Conservation (phyloP, 2,888 invertebrate genomes). For the Xylota segnis region DNA sequence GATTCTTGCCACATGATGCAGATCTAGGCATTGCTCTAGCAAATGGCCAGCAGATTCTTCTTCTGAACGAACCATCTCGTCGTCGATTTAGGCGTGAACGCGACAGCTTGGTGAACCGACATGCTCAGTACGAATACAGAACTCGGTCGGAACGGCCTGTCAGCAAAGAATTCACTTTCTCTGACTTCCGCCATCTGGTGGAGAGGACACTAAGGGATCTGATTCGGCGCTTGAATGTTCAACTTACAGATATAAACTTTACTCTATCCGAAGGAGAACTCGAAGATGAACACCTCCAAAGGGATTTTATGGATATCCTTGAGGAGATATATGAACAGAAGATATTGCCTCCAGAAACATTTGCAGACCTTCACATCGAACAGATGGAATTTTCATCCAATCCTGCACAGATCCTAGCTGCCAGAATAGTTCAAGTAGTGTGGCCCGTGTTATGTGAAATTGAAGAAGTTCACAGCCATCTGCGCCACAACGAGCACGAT, state of each 20-base stretch:
- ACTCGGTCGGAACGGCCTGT: neutral
- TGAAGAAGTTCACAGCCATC: conserved; percentile 77
- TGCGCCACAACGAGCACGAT: conserved; percentile 70
- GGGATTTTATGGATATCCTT: conserved; percentile 79
- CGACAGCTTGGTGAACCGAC: conserved; percentile 31
- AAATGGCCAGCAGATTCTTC: conserved; percentile 81
- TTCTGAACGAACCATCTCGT: conserved; percentile 55
- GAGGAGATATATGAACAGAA: conserved; percentile 78
- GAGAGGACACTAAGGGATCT: conserved; percentile 79
- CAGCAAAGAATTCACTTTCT: conserved; percentile 65
- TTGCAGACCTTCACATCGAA: conserved; percentile 76
- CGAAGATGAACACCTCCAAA: conserved; percentile 80
- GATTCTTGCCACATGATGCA: conserved; percentile 77
- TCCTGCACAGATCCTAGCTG: conserved; percentile 80
- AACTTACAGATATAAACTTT: conserved; percentile 81
- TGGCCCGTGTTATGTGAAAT: conserved; percentile 81
- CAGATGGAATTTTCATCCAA: conserved; percentile 78
- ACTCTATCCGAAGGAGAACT: conserved; percentile 82
- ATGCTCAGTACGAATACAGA: neutral
- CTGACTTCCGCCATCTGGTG: conserved; percentile 77
- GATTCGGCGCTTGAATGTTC: conserved; percentile 79
- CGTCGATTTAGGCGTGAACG: conserved; percentile 29
- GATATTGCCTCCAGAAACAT: conserved; percentile 69
- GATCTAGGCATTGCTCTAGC: conserved; percentile 81
- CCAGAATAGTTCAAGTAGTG: conserved; percentile 79